phyloP scores from a whole-genome alignment of 2,797 vertebrate genomes.

The Anguilla megastoma region DNA sequence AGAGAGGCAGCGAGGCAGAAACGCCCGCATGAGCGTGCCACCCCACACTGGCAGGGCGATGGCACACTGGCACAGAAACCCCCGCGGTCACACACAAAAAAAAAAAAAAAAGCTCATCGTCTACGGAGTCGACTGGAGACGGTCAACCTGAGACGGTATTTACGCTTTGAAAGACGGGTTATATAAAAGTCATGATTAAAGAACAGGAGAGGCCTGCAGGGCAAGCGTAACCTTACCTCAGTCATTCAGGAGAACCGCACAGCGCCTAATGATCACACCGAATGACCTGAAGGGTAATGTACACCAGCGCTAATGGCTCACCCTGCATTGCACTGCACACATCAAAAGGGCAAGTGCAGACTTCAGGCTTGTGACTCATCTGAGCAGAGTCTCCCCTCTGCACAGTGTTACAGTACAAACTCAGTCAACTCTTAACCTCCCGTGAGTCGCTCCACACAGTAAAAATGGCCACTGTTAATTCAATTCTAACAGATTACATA shows the following conservation, averaged over 20 bases:
- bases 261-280: background rate
- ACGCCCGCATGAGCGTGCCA: background rate
- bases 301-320: background rate
- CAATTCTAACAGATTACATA: too few relatives aligned
- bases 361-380: background rate
- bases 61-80: background rate
- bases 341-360: background rate
- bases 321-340: background rate
- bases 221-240: background rate
- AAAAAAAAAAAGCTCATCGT: background rate
- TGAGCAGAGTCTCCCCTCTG: background rate
- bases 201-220: background rate
- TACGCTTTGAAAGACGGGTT: background rate
- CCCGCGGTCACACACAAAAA: background rate
- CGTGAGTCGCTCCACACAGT: too few relatives aligned
- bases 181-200: background rate
- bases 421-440: too few relatives aligned
- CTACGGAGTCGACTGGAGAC: too few relatives aligned
- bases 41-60: background rate
- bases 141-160: background rate
- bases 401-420: too few relatives aligned
- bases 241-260: background rate
- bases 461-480: too few relatives aligned
- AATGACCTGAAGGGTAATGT: background rate
- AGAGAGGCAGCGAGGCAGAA: background rate